Conservation (phyloP, 2,888 invertebrate genomes). For the Omphaloscelis lunosa region DNA sequence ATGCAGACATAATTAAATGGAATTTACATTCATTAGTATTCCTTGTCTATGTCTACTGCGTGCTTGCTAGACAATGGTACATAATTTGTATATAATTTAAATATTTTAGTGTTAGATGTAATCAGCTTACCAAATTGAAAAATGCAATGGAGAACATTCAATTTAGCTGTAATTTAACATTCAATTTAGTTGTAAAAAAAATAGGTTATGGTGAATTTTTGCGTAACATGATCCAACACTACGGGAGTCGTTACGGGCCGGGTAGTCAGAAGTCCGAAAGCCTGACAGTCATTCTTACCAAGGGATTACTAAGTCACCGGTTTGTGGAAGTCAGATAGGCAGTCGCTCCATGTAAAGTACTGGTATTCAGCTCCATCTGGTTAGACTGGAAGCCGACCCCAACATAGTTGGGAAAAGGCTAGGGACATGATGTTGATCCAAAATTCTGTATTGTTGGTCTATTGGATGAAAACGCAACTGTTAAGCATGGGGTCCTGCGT, state of each 20-base stretch:
- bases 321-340: background rate
- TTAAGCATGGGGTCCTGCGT: no score
- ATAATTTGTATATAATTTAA: no score
- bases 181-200: no score
- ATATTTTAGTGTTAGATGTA: no score
- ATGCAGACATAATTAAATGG: conserved; percentile 65
- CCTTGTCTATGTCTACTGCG: conserved; percentile 11
- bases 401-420: background rate
- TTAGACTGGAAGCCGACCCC: background rate
- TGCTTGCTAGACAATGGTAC: no score
- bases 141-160: no score
- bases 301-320: background rate
- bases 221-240: no score
- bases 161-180: no score
- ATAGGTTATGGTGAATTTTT: no score
- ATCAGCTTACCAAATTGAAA: no score
- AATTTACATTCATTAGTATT: conserved; percentile 67
- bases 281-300: background rate
- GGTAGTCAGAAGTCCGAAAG: background rate
- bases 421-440: background rate
- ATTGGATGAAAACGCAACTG: no score
- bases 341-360: background rate
- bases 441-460: background rate
- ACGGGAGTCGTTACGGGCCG: background rate
- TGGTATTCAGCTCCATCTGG: background rate